These are phyloP conservation scores for Microtus ochrogaster DNA, from an alignment of 2,113 vertebrate species.

Conservation along the genomic window DNA sequence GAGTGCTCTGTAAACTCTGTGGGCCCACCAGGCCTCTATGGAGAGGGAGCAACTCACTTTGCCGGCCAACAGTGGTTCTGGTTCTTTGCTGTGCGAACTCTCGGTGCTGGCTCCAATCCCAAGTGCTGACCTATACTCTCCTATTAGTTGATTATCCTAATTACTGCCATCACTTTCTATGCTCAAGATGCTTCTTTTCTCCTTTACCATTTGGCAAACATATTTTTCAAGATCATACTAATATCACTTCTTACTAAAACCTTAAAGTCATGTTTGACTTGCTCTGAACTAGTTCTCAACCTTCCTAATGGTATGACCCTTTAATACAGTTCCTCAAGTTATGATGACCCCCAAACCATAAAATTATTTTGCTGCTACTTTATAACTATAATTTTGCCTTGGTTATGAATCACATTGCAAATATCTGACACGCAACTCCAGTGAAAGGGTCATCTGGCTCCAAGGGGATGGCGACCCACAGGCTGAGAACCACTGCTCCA, in stretches of 20 bases:
- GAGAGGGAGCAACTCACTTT: not conserved
- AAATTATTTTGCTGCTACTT: not conserved
- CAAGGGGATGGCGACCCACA: not conserved
- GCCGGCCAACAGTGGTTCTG: not conserved
- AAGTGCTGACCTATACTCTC: not conserved
- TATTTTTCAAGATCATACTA: not conserved
- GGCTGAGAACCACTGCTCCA: not conserved
- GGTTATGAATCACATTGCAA: not conserved
- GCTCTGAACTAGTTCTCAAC: not conserved
- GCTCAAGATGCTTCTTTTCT: not conserved
- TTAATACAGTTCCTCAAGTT: not conserved
- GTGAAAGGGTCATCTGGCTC: too few species aligned
- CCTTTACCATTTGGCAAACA: not conserved
- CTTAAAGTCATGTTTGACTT: slow-evolving; percentile 13
- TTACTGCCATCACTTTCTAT: not conserved
- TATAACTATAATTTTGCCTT: not conserved
- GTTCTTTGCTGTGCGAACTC: not conserved
- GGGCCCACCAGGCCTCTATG: not conserved
- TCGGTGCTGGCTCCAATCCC: not conserved
- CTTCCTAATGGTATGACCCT: not conserved
- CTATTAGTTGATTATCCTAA: not conserved
- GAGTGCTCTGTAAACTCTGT: not conserved
- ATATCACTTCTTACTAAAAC: not conserved
- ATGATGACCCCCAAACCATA: not conserved
- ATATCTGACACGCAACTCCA: not conserved